A percentile compares a stretch with the other conserved stretches of the same genome.
phyloP scores from a whole-genome alignment of 1,140 invertebrate species.

The Kradibia gibbosae region DNA sequence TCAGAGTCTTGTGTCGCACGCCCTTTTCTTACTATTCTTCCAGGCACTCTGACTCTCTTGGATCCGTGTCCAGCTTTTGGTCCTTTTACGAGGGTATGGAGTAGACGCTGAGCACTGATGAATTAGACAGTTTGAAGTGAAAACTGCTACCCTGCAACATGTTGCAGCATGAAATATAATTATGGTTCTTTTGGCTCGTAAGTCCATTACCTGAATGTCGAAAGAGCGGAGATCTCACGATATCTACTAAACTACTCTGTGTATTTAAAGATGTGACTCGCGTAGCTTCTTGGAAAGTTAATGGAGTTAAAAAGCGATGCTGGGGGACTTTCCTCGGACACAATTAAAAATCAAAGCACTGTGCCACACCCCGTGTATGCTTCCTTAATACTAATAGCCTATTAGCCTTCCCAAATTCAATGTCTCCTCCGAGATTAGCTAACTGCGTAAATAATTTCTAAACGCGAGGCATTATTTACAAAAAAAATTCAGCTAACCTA shows the following conservation, averaged over 20 bases:
- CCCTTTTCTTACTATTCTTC: conserved; percentile 26
- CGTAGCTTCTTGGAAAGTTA: neutral
- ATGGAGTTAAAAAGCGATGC: neutral
- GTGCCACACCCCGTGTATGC: too few species aligned
- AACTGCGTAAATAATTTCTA: too few species aligned
- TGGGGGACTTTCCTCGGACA: neutral
- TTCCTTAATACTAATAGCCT: too few species aligned
- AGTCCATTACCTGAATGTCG: conserved; percentile 5
- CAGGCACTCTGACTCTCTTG: neutral
- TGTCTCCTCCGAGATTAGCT: too few species aligned
- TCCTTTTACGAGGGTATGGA: neutral
- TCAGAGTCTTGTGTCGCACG: conserved; percentile 21
- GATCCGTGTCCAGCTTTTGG: neutral
- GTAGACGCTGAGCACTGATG: neutral
- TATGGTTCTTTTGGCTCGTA: neutral
- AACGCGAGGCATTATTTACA: too few species aligned
- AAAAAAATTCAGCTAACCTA: too few species aligned
- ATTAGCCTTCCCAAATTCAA: too few species aligned
- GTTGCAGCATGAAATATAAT: conserved; percentile 4
- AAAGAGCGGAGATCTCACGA: neutral
- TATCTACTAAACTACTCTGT: neutral
- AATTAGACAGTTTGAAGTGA: conserved; percentile 5
- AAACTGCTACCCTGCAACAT: conserved; percentile 9
- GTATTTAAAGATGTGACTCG: neutral
- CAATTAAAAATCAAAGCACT: too few species aligned